Base-by-base conservation (phyloP, 2,888 invertebrate species). In the Acleris sparsana region DNA sequence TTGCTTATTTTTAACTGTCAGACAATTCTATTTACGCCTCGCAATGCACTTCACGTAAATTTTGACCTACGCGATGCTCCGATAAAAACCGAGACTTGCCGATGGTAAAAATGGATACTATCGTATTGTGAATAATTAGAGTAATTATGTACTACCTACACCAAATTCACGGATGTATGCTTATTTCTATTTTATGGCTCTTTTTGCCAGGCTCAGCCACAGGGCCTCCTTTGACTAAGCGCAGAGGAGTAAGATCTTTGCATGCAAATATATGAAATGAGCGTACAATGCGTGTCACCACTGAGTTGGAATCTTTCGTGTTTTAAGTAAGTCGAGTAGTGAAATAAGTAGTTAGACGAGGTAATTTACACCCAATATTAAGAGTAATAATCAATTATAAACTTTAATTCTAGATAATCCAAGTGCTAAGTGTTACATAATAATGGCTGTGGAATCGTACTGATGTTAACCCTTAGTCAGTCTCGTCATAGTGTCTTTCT, bases 371-470 rank as follows among this genome's bases (percentile, higher is more conserved):
- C 71, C 75, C 72, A 72, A 77, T 71, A 72, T 71, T 76, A 73
- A 75, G 74, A 74, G 80, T 72, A 75, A 77, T 73, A 80, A 73
- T 78, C 81, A 84, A 80, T 81, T 75, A 77, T 66, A 82, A 70
- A 80, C 76, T 77, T 75, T 80, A 75, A 82, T 74, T 78, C 75
- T 88, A 87, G 83, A 79, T 80, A 74, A 80, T 86, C 80, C 83
- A 89, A 89, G 86, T 88, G 86, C 87, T 91, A 89, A 88, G 86
- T 87, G 84, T 87, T 86, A 87, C 70, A 79, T 83, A 82, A 86
- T 87, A 88, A 92, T 91, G 92, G 92, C 92, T 92, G 92, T 92
- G 92, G 90, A 88, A 88, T 86, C 79, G 88, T 85, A 91, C 89
- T 90, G 88, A 90, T 84, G 80, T 86, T 87, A 84, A 85, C 83